Conservation (phyloP, 2,113 vertebrate genomes). For the Chaenocephalus aceratus region DNA sequence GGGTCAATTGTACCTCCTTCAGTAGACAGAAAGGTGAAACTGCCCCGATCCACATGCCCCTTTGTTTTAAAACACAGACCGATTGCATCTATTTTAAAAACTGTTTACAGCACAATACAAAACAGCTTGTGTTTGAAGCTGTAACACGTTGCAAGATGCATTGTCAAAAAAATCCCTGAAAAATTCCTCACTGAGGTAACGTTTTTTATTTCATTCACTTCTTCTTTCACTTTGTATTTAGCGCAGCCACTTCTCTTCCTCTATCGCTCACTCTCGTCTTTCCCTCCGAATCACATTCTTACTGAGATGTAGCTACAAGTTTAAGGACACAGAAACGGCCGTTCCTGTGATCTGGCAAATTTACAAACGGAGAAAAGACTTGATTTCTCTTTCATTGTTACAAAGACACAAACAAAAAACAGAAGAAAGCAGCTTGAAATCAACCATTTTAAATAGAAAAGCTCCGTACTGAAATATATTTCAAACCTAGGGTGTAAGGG, state of each 20-base stretch:
- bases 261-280: conserved; percentile 10
- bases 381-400: conserved; percentile 77
- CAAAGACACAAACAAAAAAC: conserved; percentile 78
- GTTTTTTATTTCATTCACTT: conserved; percentile 79
- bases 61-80: conserved; percentile 86
- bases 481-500: conserved; percentile 71
- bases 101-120: conserved; percentile 89
- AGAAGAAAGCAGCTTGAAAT: conserved; percentile 82
- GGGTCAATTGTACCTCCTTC: conserved; percentile 92
- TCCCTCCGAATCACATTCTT: conserved; percentile 62
- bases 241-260: conserved; percentile 1
- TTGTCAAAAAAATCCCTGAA: conserved; percentile 97
- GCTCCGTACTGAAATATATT: conserved; percentile 74
- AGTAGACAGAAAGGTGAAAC: conserved; percentile 92
- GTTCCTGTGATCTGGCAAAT: conserved; percentile 81
- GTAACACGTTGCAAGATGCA: conserved; percentile 91
- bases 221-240: conserved; percentile 60
- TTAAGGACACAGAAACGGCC: conserved; percentile 80
- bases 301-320: conserved; percentile 82
- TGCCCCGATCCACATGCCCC: conserved; percentile 88
- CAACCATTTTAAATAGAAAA: conserved; percentile 73
- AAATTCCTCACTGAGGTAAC: conserved; percentile 96
- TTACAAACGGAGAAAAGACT: conserved; percentile 80
- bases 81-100: conserved; percentile 89
- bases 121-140: conserved; percentile 90